Percentiles rank a stretch among this genome's conserved stretches.
Evolutionary conservation across 2,797 vertebrate species (phyloP).

Genomic region (Gallinago solitaria): DNA sequence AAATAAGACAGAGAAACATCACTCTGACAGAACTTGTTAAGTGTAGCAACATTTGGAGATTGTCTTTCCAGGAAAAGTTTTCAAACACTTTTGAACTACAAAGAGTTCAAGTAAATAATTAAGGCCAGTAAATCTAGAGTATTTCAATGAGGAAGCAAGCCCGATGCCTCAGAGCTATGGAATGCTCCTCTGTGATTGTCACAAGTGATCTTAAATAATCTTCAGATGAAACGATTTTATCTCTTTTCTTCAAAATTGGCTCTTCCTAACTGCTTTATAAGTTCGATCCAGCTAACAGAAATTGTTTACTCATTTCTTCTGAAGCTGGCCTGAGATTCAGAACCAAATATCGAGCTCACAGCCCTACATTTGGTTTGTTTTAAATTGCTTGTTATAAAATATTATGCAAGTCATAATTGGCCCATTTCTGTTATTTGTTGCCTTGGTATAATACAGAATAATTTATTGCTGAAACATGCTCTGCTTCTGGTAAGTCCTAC

Average conservation of each 20-base stretch:
- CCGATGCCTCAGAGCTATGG: background rate
- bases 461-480: background rate
- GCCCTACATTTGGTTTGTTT: background rate
- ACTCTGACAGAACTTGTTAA: background rate
- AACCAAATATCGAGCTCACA: background rate
- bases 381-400: background rate
- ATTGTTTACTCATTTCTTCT: background rate
- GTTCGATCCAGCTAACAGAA: background rate
- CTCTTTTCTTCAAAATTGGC: slow-evolving; percentile 1
- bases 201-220: background rate
- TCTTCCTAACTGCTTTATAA: background rate
- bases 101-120: slow-evolving; percentile 17
- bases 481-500: background rate
- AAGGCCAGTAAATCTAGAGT: slow-evolving; percentile 27
- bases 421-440: background rate
- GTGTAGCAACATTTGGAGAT: background rate
- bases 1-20: background rate
- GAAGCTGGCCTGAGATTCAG: background rate
- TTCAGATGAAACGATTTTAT: background rate
- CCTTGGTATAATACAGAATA: background rate
- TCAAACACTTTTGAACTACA: background rate
- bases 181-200: background rate
- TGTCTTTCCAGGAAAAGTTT: background rate
- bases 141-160: slow-evolving; percentile 22
- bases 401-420: background rate